A percentile compares a stretch with the other conserved stretches of the same genome.
These are phyloP conservation scores for Ommatoiulus sabulosus DNA, from an alignment of 2,888 invertebrate genomes.

Conservation along the genomic window DNA sequence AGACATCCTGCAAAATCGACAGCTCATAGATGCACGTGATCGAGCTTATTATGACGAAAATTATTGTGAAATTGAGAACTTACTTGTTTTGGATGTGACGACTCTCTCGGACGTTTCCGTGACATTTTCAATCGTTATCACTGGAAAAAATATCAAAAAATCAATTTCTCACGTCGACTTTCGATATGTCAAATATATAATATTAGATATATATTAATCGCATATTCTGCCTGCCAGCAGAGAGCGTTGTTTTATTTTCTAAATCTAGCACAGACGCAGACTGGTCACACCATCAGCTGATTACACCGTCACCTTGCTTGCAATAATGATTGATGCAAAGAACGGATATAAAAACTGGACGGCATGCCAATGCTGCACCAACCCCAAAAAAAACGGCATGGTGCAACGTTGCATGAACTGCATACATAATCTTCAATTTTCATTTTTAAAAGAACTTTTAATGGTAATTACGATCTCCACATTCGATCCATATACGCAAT, in stretches of 20 bases:
- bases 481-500: neutral
- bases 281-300: constrained; percentile 32
- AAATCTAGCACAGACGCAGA: neutral
- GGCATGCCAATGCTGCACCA: neutral
- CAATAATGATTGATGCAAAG: neutral
- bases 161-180: neutral
- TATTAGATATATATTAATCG: neutral
- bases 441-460: neutral
- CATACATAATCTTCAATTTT: neutral
- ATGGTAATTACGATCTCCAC: too few relatives aligned
- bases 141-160: constrained; percentile 35
- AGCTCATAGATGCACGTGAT: neutral
- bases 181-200: neutral
- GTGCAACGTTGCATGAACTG: neutral
- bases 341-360: neutral
- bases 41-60: neutral
- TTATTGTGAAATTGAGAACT: neutral
- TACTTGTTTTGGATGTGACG: constrained; percentile 18
- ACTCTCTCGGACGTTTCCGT: constrained; percentile 37
- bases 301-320: neutral
- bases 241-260: neutral
- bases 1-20: neutral
- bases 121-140: constrained; percentile 49
- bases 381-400: constrained; percentile 14
- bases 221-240: neutral